Evolutionary conservation across 2,113 vertebrate genomes (phyloP).

Genomic region (Capricornis sumatraensis): DNA sequence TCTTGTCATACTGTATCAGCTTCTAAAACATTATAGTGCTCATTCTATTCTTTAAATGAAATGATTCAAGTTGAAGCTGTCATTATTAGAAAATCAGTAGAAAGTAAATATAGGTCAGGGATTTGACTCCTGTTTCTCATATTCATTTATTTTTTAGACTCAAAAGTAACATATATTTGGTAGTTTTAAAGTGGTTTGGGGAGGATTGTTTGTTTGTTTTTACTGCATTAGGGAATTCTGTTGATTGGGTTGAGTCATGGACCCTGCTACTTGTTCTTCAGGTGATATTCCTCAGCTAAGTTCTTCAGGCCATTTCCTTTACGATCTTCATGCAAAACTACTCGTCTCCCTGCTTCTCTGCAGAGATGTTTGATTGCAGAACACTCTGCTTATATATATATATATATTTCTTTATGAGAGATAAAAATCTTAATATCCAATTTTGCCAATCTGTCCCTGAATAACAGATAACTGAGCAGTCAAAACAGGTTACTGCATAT

Average conservation of each 20-base stretch:
- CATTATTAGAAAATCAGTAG: neutral
- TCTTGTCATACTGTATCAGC: neutral
- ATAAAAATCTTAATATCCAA: neutral
- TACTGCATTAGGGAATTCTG: neutral
- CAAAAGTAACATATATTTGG: neutral
- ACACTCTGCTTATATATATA: neutral
- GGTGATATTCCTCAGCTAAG: neutral
- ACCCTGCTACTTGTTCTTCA: neutral
- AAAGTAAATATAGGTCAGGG: neutral
- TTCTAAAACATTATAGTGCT: neutral
- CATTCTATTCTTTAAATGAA: slow-evolving; percentile 14
- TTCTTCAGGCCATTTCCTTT: neutral
- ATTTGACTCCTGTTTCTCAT: neutral
- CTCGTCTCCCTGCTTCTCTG: neutral
- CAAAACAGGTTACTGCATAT: neutral
- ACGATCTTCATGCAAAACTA: neutral
- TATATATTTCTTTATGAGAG: neutral
- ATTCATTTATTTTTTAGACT: slow-evolving; percentile 12
- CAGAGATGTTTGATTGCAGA: neutral
- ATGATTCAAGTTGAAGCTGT: neutral
- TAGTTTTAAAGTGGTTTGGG: neutral
- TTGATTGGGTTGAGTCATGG: neutral
- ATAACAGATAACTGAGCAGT: neutral
- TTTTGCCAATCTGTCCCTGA: neutral
- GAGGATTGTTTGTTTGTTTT: neutral